These are phyloP conservation scores for Stegana nigrithorax DNA, from an alignment of 2,888 invertebrate species.

Conservation along the genomic window DNA sequence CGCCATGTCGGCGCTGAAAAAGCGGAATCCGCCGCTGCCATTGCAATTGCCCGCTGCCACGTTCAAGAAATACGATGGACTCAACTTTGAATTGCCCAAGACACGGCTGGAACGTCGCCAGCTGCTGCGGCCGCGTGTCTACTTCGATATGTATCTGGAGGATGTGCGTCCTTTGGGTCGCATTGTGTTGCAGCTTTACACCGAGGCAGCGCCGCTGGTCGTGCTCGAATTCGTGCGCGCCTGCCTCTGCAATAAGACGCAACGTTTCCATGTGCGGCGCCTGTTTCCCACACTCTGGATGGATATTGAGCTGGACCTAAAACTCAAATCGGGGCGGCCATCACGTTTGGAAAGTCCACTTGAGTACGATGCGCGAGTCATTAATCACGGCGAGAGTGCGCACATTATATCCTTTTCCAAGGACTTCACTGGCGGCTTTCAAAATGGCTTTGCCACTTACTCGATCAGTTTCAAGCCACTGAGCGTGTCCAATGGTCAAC, in stretches of 20 bases:
- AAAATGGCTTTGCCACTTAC: slow-evolving; percentile 36
- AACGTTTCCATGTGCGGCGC: slow-evolving; percentile 37
- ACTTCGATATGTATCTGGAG: slow-evolving; percentile 45
- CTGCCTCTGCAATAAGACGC: slow-evolving; percentile 34
- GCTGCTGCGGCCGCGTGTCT: slow-evolving; percentile 51
- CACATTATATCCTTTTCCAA: slow-evolving; percentile 47
- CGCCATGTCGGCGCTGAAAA: not conserved
- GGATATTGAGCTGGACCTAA: slow-evolving; percentile 38
- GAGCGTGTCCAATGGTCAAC: slow-evolving; percentile 45
- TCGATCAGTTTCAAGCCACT: slow-evolving; percentile 57
- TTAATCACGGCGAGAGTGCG: slow-evolving; percentile 39
- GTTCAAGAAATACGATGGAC: slow-evolving; percentile 38
- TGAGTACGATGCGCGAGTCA: slow-evolving; percentile 45
- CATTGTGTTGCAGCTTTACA: slow-evolving; percentile 49
- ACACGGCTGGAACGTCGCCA: slow-evolving; percentile 31
- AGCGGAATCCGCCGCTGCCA: not conserved
- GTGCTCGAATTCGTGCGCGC: slow-evolving; percentile 44
- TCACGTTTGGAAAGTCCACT: slow-evolving; percentile 30
- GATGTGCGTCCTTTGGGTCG: slow-evolving; percentile 46
- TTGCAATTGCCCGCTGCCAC: slow-evolving; percentile 20
- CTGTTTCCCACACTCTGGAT: slow-evolving; percentile 52
- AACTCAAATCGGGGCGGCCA: not conserved
- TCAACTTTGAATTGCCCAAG: slow-evolving; percentile 32
- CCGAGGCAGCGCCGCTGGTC: slow-evolving; percentile 52
- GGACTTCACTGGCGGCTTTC: slow-evolving; percentile 36